Percentiles rank a stretch among this genome's conserved stretches.
Evolutionary conservation across 2,113 vertebrate genomes (phyloP).

Genomic region (Apodemus sylvaticus): DNA sequence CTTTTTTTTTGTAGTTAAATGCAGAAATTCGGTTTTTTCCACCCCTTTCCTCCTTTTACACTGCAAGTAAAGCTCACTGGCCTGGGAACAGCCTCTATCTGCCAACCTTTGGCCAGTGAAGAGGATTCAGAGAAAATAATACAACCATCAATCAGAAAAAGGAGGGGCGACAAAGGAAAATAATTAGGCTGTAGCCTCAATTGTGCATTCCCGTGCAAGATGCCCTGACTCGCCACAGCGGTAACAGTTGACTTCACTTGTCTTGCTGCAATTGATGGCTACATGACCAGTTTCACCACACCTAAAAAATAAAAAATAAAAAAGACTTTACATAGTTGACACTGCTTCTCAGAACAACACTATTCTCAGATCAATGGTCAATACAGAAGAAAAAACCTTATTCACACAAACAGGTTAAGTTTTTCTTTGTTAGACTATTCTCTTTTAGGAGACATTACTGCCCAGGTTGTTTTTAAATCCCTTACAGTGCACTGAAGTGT

Average conservation of each 20-base stretch:
- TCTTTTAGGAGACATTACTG: neutral
- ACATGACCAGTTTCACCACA: conserved; percentile 99
- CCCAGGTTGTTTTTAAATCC: neutral
- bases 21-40: conserved; percentile 94
- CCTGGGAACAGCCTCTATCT: conserved; percentile 95
- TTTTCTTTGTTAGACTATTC: neutral
- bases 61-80: conserved; percentile 98
- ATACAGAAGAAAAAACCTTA: neutral
- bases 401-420: neutral
- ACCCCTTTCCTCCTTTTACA: conserved; percentile 98
- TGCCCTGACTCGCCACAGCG: conserved; percentile 99
- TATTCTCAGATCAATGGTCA: neutral
- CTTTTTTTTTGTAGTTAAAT: conserved; percentile 98
- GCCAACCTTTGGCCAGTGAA: conserved; percentile 99
- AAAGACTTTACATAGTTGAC: neutral
- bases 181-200: conserved; percentile 98
- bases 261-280: conserved; percentile 99
- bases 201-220: conserved; percentile 99
- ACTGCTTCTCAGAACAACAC: neutral
- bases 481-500: neutral
- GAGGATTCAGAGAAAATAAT: conserved; percentile 99
- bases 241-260: conserved; percentile 99
- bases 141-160: conserved; percentile 99
- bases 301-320: conserved; percentile 83
- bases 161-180: conserved; percentile 97